These are phyloP conservation scores for Sebastes oblongus DNA, from an alignment of 2,797 vertebrate species.

Conservation along the genomic window DNA sequence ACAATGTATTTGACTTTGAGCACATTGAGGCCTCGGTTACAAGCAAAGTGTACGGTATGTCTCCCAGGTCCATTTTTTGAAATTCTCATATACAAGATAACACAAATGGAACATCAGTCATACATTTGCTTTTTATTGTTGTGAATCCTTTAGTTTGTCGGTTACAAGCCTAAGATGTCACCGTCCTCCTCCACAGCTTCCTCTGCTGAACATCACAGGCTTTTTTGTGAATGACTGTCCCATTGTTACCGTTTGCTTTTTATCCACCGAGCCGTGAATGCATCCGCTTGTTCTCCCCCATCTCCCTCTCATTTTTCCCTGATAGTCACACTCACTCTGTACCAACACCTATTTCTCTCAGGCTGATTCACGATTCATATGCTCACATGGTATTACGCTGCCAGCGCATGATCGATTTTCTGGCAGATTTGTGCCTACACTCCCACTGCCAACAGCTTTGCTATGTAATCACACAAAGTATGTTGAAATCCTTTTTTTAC, in stretches of 20 bases:
- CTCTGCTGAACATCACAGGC: conserved; percentile 70
- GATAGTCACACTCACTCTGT: conserved; percentile 45
- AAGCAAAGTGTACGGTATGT: background rate
- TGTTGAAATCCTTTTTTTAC: conserved; percentile 56
- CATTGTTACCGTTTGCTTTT: conserved; percentile 56
- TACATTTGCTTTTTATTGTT: background rate
- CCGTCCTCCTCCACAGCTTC: conserved; percentile 48
- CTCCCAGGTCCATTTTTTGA: background rate
- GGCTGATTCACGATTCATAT: conserved; percentile 55
- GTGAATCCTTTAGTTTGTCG: conserved; percentile 12
- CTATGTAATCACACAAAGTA: conserved; percentile 65
- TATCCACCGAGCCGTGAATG: conserved; percentile 46
- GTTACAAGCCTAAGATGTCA: conserved; percentile 43
- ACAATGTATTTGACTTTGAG: background rate
- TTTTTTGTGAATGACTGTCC: conserved; percentile 66
- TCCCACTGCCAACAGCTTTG: conserved; percentile 31
- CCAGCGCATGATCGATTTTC: conserved; percentile 54
- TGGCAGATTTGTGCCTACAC: conserved; percentile 49
- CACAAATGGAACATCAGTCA: background rate
- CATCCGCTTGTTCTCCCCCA: conserved; percentile 48
- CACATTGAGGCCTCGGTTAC: background rate
- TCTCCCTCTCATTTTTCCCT: conserved; percentile 41
- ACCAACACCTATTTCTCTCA: conserved; percentile 46
- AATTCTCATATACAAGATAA: background rate
- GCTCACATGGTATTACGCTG: conserved; percentile 48